Evolutionary conservation across 2,888 invertebrate species (phyloP).

Genomic region (Himalopsyche tibetana): DNA sequence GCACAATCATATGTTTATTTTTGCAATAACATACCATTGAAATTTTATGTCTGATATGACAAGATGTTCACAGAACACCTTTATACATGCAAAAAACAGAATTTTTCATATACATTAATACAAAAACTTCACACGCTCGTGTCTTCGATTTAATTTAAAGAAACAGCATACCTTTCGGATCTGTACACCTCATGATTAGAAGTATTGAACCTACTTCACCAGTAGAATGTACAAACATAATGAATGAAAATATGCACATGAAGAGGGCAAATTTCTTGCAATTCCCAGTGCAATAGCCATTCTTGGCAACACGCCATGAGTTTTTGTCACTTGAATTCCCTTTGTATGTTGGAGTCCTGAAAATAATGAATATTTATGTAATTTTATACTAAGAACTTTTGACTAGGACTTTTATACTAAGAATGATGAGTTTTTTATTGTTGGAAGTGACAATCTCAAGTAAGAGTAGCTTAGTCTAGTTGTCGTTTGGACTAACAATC

Average conservation of each 20-base stretch:
- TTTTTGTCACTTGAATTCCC: not conserved
- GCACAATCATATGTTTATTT: not conserved
- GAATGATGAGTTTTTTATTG: no score
- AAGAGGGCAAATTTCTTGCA: constrained; percentile 89
- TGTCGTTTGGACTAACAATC: no score
- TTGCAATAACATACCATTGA: not conserved
- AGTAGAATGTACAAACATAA: constrained; percentile 94
- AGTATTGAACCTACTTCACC: constrained; percentile 95
- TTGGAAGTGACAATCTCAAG: no score
- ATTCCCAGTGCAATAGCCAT: constrained; percentile 88
- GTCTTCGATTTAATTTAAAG: no score
- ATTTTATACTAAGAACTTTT: not conserved
- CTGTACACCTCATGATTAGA: constrained; percentile 92
- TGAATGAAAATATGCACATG: constrained; percentile 88
- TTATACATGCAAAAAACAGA: no score
- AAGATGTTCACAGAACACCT: no score
- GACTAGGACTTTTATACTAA: no score
- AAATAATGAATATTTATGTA: constrained; percentile 22
- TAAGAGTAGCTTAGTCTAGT: no score
- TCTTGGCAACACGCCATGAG: constrained; percentile 78
- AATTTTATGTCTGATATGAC: no score
- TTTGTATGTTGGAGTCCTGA: constrained; percentile 23
- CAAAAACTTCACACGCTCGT: no score
- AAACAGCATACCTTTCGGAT: constrained; percentile 80
- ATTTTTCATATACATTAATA: no score